Percentiles rank a stretch among this genome's conserved stretches.
Conservation (phyloP, 1,140 invertebrate species). For the Bombus huntii region DNA sequence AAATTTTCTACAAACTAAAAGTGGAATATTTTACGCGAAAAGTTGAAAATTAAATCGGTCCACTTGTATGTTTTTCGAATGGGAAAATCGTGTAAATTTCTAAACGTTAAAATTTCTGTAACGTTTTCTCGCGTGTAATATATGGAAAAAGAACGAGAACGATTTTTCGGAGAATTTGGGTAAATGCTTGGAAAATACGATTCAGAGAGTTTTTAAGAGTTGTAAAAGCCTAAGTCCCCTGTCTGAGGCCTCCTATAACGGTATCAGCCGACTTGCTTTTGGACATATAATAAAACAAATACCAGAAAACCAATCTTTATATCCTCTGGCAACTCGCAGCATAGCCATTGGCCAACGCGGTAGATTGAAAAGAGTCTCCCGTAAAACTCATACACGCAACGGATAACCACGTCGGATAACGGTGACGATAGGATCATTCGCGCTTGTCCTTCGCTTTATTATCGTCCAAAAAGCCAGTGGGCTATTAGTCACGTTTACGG, state of each 20-base stretch:
- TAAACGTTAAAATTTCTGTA: too few relatives aligned
- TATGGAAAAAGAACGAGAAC: too few relatives aligned
- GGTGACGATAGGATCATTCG: conserved; percentile 28
- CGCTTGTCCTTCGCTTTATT: conserved; percentile 43
- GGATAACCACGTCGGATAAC: background rate
- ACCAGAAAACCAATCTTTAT: background rate
- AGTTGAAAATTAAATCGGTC: too few relatives aligned
- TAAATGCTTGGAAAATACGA: too few relatives aligned
- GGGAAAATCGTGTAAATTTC: too few relatives aligned
- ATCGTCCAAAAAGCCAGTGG: conserved; percentile 55
- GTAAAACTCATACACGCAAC: background rate
- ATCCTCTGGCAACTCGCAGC: background rate
- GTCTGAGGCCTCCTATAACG: background rate
- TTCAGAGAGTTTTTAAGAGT: background rate
- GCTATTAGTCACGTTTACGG: conserved; percentile 62
- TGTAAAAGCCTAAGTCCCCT: background rate
- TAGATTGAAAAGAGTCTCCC: conserved; percentile 21
- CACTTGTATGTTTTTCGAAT: too few relatives aligned
- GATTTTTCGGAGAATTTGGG: too few relatives aligned
- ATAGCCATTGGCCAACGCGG: background rate
- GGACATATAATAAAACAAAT: background rate
- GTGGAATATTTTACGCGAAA: background rate
- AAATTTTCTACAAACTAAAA: too few relatives aligned
- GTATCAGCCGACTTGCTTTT: background rate
- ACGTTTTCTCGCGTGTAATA: too few relatives aligned